A percentile compares a stretch with the other conserved stretches of the same genome.
These are phyloP conservation scores for Phyto melanocephala DNA, from an alignment of 2,888 invertebrate genomes.

Conservation along the genomic window DNA sequence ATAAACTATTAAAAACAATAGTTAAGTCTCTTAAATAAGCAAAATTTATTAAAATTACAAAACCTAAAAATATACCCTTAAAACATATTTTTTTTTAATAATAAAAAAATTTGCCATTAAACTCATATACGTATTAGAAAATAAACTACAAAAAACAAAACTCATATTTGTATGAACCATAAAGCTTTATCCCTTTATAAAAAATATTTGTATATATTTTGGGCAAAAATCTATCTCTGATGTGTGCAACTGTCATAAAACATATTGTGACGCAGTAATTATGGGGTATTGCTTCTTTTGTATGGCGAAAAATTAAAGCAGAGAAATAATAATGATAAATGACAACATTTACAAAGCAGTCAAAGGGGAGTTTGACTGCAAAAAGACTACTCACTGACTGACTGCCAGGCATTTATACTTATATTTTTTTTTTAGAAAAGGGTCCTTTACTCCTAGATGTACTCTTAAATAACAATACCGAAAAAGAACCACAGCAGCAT, in stretches of 20 bases:
- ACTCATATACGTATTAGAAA: not conserved
- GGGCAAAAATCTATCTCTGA: conserved; percentile 28
- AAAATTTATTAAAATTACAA: too few relatives aligned
- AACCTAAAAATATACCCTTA: too few relatives aligned
- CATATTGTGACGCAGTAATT: conserved; percentile 61
- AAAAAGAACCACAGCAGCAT: conserved; percentile 43
- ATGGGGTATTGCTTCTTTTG: conserved; percentile 1
- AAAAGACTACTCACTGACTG: not conserved
- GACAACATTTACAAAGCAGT: not conserved
- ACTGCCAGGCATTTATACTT: conserved; percentile 8
- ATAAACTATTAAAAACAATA: too few relatives aligned
- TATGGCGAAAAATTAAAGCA: not conserved
- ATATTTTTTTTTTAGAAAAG: not conserved
- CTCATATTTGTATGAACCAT: conserved; percentile 61
- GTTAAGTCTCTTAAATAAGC: too few relatives aligned
- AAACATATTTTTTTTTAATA: too few relatives aligned
- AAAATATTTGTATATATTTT: conserved; percentile 2
- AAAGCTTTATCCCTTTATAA: conserved; percentile 25
- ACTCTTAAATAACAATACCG: not conserved
- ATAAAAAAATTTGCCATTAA: too few relatives aligned
- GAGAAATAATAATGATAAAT: conserved; percentile 51
- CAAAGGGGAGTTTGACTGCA: conserved; percentile 11
- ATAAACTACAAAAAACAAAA: too few relatives aligned
- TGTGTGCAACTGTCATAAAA: conserved; percentile 43
- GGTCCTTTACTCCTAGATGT: not conserved